Evolutionary conservation across 2,888 invertebrate species (phyloP).

Genomic region (Smittia aterrima): DNA sequence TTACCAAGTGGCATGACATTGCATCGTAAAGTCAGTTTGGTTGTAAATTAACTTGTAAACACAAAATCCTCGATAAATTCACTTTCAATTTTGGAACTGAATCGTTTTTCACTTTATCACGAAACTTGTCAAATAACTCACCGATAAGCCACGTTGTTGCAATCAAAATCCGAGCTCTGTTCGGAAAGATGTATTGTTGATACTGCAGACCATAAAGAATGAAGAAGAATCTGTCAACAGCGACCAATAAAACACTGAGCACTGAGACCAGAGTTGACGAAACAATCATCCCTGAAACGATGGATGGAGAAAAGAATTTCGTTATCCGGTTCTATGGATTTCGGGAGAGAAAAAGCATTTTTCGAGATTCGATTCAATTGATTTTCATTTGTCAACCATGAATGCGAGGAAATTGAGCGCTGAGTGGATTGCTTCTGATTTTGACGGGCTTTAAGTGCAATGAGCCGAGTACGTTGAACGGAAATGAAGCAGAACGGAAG

Average conservation of each 20-base stretch:
- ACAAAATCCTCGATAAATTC: neutral
- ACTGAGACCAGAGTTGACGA: constrained; percentile 64
- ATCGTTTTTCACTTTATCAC: too few species aligned
- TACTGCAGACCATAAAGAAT: constrained; percentile 65
- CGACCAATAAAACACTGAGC: constrained; percentile 63
- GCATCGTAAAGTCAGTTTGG: neutral
- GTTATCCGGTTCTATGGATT: neutral
- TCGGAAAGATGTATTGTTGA: constrained; percentile 61
- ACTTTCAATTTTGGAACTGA: too few species aligned
- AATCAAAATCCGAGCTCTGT: constrained; percentile 59
- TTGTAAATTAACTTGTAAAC: constrained; percentile 44
- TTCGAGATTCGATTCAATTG: constrained; percentile 9
- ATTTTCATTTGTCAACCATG: constrained; percentile 26
- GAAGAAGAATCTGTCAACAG: constrained; percentile 63
- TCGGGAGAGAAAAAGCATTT: neutral
- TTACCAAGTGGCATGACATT: too few species aligned
- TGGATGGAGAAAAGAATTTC: neutral
- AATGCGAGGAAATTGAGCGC: neutral
- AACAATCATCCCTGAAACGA: constrained; percentile 59
- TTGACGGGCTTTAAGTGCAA: neutral
- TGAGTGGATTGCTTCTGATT: neutral
- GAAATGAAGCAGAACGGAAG: neutral
- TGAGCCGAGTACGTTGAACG: neutral
- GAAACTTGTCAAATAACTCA: too few species aligned
- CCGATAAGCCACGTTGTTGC: constrained; percentile 60